Evolutionary conservation across 2,888 invertebrate species (phyloP), one percentile per base, ranked within the genome.

Genomic region (Orthosia incerta): DNA sequence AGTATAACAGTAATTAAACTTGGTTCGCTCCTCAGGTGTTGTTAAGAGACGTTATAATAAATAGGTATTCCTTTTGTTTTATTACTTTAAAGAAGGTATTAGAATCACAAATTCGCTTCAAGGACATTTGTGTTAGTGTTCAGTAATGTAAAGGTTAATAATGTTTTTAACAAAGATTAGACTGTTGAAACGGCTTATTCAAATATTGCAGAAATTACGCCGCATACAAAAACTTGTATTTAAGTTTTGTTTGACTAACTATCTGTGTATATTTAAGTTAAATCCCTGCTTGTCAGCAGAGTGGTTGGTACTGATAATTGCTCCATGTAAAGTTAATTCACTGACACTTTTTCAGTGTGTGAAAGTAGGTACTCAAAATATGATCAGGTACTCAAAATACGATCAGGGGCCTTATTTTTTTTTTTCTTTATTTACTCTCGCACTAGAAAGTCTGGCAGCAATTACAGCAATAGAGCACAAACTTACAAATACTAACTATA

Each of bases 1-100:
- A 91, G 87, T 90, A 89, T 78, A 79, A 82, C 90, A 89, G 88
- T 87, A 89, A 89, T 91, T 89, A 85, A 89, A 91, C 87, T 91
- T 87, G 76, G 82, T 84, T 84, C 79, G 72, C 77, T 84, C 70
- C 76, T 74, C 90, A 91, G 90, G 89, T 91, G 91, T 66, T 78
- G 74, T 77, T n/a, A n/a, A n/a, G 70, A 77, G 82, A 74, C 74
- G 73, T 71, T 79, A 26, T 81, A 81, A 83, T 75, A 83, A 86
- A 85, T n/a, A n/a, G n/a, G n/a, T 77, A 81, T 70, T 70, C 67
- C 60, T 53, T 75, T 69, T 74, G 73, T 78, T 83, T 78, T 53
- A 85, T 70, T 72, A 68, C 60, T 74, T 69, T 31, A 53, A 55
- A 67, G 55, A 50, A 39, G 53, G 26, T 61, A 65, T 51, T 26